Conservation (phyloP, 2,888 invertebrate genomes). For the Furcula furcula region DNA sequence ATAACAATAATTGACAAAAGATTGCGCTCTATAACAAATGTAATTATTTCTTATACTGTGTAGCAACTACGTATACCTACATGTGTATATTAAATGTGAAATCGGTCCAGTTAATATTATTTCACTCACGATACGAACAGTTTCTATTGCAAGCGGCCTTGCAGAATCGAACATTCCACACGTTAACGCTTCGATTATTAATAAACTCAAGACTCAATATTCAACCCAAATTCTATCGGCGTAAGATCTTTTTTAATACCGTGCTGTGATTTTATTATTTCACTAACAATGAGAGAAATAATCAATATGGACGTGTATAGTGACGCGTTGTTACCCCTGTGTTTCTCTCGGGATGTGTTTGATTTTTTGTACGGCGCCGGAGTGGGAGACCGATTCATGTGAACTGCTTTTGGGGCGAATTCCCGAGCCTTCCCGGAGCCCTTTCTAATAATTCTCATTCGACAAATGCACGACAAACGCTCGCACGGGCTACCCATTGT, state of each 20-base stretch:
- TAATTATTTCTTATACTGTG: slow-evolving; percentile 19
- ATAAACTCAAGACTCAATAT: slow-evolving; percentile 74
- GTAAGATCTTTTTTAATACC: slow-evolving; percentile 69
- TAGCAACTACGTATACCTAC: slow-evolving; percentile 27
- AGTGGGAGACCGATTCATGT: slow-evolving; percentile 80
- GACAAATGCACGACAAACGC: slow-evolving; percentile 81
- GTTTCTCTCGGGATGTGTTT: slow-evolving; percentile 80
- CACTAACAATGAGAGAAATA: slow-evolving; percentile 78
- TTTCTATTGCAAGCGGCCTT: slow-evolving; percentile 80
- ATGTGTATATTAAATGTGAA: slow-evolving; percentile 64
- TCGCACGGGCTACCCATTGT: slow-evolving; percentile 77
- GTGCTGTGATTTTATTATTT: slow-evolving; percentile 71
- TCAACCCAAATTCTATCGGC: slow-evolving; percentile 71
- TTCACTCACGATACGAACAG: slow-evolving; percentile 75
- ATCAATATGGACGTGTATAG: slow-evolving; percentile 76
- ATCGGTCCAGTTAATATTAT: slow-evolving; percentile 72
- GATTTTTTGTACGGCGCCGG: slow-evolving; percentile 78
- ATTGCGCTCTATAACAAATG: slow-evolving; percentile 20
- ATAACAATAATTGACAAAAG: slow-evolving; percentile 16
- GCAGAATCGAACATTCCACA: slow-evolving; percentile 76
- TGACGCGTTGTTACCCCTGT: slow-evolving; percentile 80
- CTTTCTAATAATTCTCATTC: slow-evolving; percentile 80
- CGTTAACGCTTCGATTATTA: slow-evolving; percentile 80
- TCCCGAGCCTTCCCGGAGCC: slow-evolving; percentile 80
- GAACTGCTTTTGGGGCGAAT: slow-evolving; percentile 82